These are phyloP conservation scores for Antechinus stuartii DNA, from an alignment of 2,113 vertebrate genomes.

Conservation along the genomic window DNA sequence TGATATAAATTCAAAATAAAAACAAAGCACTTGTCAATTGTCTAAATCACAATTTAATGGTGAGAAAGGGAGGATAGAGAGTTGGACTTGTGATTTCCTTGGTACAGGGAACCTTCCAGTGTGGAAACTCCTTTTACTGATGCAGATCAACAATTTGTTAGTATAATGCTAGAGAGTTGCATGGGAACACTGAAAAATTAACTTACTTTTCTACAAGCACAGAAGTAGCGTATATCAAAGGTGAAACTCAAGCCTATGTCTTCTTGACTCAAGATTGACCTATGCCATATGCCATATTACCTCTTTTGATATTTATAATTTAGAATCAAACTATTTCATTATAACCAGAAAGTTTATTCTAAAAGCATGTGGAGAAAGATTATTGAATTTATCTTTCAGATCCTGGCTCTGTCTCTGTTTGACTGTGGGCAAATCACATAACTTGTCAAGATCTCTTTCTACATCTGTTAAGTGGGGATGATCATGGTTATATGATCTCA, in stretches of 20 bases:
- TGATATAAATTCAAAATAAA: neutral
- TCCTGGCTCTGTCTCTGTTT: neutral
- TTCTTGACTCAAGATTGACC: neutral
- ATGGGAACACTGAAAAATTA: neutral
- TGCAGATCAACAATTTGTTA: neutral
- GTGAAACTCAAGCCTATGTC: neutral
- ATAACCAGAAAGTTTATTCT: neutral
- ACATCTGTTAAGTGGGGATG: neutral
- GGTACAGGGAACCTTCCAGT: neutral
- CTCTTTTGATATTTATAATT: neutral
- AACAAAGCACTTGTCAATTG: neutral
- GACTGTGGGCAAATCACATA: neutral
- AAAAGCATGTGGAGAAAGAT: neutral
- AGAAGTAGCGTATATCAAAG: neutral
- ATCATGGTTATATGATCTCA: neutral
- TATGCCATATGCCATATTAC: neutral
- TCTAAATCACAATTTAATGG: neutral
- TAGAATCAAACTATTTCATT: neutral
- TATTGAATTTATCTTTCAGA: neutral
- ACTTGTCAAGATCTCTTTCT: neutral
- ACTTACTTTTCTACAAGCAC: neutral
- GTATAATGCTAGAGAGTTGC: neutral
- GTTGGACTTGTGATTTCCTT: neutral
- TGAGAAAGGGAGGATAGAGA: neutral
- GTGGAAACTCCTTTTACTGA: neutral